A percentile compares a stretch with the other conserved stretches of the same genome.
Conservation (phyloP, 2,888 invertebrate genomes). For the Dryococelus australis region DNA sequence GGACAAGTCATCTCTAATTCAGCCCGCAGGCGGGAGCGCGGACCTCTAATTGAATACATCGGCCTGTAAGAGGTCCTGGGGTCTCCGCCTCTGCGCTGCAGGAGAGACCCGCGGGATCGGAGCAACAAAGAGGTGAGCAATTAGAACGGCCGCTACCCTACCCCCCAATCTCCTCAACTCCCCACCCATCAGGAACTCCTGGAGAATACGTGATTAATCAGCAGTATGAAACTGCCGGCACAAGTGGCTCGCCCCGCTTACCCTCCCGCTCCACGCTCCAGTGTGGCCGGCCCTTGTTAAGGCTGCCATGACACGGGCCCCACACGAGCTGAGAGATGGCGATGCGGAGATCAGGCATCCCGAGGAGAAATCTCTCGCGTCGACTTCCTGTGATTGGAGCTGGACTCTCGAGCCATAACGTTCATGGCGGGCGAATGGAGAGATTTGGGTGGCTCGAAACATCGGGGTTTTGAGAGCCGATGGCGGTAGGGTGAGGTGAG, state of each 20-base stretch:
- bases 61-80: neutral
- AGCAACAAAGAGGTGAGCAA: slow-evolving; percentile 17
- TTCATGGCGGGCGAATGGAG: too few relatives aligned
- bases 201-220: slow-evolving; percentile 28
- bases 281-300: too few relatives aligned
- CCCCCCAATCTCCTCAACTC: neutral
- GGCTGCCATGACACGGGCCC: too few relatives aligned
- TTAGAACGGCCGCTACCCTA: neutral
- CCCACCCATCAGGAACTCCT: neutral
- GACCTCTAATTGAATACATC: slow-evolving; percentile 27
- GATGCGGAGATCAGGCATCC: too few relatives aligned
- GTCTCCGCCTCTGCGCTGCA: neutral
- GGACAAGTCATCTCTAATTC: slow-evolving; percentile 26
- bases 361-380: too few relatives aligned
- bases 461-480: too few relatives aligned
- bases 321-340: too few relatives aligned
- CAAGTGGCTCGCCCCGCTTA: neutral
- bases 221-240: slow-evolving; percentile 1
- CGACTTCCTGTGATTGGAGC: too few relatives aligned
- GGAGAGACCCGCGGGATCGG: neutral
- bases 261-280: too few relatives aligned
- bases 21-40: neutral
- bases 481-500: too few relatives aligned
- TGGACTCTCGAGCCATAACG: too few relatives aligned
- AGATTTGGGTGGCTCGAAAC: too few relatives aligned